Conservation (phyloP, 2,797 vertebrate genomes). For the Tragelaphus eurycerus region DNA sequence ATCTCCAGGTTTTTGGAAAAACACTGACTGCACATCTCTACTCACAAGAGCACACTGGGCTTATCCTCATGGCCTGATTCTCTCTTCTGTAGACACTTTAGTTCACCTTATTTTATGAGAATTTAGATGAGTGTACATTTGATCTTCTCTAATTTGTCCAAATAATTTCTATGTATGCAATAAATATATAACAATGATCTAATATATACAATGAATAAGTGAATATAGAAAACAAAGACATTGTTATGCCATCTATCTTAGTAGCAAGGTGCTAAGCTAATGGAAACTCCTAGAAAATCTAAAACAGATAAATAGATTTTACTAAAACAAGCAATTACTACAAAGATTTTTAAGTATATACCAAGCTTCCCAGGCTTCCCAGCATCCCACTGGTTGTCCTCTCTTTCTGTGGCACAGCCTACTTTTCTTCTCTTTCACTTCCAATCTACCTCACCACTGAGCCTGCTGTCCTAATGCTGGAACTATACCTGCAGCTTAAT, state of each 20-base stretch:
- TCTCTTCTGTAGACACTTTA: not conserved
- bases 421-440: not conserved
- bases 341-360: not conserved
- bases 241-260: not conserved
- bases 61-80: not conserved
- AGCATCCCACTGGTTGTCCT: not conserved
- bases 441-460: not conserved
- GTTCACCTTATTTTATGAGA: not conserved
- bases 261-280: not conserved
- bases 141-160: not conserved
- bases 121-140: not conserved
- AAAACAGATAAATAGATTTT: not conserved
- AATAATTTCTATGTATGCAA: not conserved
- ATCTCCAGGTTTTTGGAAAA: not conserved
- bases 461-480: not conserved
- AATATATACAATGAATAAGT: not conserved
- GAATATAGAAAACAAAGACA: not conserved
- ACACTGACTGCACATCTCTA: not conserved
- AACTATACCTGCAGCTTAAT: not conserved
- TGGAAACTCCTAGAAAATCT: not conserved
- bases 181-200: not conserved
- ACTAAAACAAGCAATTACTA: not conserved
- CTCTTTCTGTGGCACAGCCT: not conserved
- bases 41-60: not conserved
- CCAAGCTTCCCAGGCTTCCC: not conserved